These are phyloP conservation scores for Pseudanteris insignis DNA, from an alignment of 2,888 invertebrate genomes.

Conservation along the genomic window DNA sequence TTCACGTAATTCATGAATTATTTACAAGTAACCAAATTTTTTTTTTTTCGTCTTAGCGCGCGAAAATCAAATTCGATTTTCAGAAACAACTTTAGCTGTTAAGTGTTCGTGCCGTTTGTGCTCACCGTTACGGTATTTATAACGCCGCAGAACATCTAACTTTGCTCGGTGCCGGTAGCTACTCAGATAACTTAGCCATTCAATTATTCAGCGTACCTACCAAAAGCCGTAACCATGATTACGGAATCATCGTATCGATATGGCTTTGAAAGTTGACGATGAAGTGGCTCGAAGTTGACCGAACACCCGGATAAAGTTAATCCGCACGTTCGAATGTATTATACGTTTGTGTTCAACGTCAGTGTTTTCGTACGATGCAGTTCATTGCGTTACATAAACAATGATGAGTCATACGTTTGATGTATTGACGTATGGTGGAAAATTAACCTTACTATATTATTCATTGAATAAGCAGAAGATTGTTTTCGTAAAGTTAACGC, in stretches of 20 bases:
- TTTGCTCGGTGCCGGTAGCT: slow-evolving; percentile 39
- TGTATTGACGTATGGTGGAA: too few relatives aligned
- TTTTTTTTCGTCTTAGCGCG: slow-evolving; percentile 4
- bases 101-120: slow-evolving; percentile 44
- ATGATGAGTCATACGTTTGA: too few relatives aligned
- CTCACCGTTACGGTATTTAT: slow-evolving; percentile 42
- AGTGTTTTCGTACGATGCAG: too few relatives aligned
- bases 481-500: too few relatives aligned
- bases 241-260: slow-evolving; percentile 36
- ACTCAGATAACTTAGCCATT: slow-evolving; percentile 37
- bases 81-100: slow-evolving; percentile 48
- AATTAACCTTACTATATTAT: too few relatives aligned
- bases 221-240: slow-evolving; percentile 40
- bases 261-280: slow-evolving; percentile 16
- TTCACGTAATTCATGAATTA: too few relatives aligned
- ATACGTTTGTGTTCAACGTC: too few relatives aligned
- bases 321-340: too few relatives aligned
- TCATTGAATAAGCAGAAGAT: too few relatives aligned
- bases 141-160: slow-evolving; percentile 33
- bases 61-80: slow-evolving; percentile 35
- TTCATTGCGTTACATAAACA: too few relatives aligned
- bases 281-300: slow-evolving; percentile 11
- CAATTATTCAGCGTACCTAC: slow-evolving; percentile 35
- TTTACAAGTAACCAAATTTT: too few relatives aligned
- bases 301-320: slow-evolving; percentile 2